A percentile compares a stretch with the other conserved stretches of the same genome.
Evolutionary conservation across 2,888 invertebrate genomes (phyloP).

Genomic region (Pseudeuparius sepicola): DNA sequence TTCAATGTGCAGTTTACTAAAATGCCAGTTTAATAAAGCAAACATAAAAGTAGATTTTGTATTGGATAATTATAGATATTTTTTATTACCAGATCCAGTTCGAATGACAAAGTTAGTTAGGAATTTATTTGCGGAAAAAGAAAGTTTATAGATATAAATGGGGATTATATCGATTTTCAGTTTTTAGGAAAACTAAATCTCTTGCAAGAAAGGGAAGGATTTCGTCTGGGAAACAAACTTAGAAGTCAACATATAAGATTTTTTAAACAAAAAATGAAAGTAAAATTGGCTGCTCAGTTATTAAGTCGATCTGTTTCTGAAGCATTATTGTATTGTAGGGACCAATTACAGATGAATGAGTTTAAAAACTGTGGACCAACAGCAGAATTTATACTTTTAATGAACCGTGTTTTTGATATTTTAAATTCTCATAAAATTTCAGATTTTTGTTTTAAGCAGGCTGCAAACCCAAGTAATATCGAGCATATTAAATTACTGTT

Average conservation of each 20-base stretch:
- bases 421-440: constrained; percentile 18
- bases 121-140: constrained; percentile 13
- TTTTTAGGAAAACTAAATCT: constrained; percentile 12
- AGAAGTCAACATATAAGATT: constrained; percentile 12
- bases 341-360: constrained; percentile 13
- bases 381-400: constrained; percentile 16
- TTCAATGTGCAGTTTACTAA: constrained; percentile 14
- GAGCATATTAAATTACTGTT: constrained; percentile 9
- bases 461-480: constrained; percentile 13
- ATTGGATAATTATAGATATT: constrained; percentile 16
- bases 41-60: constrained; percentile 15
- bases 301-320: constrained; percentile 14
- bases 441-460: constrained; percentile 17
- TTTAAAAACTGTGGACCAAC: constrained; percentile 17
- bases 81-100: constrained; percentile 14
- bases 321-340: constrained; percentile 16
- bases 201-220: constrained; percentile 12
- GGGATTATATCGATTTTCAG: constrained; percentile 8
- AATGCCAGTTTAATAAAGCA: constrained; percentile 13
- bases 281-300: constrained; percentile 12
- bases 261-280: constrained; percentile 17
- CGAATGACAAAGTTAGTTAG: constrained; percentile 13
- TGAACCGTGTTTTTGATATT: constrained; percentile 18
- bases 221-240: constrained; percentile 12
- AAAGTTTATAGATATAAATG: constrained; percentile 10